These are phyloP conservation scores for Chesias legatella DNA, from an alignment of 2,888 invertebrate species.

Conservation along the genomic window DNA sequence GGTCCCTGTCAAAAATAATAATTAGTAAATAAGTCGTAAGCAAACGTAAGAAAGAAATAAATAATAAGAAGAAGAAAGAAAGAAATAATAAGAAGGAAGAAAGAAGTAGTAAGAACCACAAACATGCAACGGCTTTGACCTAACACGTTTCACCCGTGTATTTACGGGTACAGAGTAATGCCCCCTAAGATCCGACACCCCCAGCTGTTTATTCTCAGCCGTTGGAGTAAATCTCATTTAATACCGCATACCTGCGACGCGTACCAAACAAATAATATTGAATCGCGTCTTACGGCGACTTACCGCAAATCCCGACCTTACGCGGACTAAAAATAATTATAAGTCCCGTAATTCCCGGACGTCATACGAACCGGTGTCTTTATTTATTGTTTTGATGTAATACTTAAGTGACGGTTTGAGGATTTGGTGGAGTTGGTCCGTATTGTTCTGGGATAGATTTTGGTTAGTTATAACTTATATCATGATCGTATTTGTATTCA, in stretches of 20 bases:
- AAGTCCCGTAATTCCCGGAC: slow-evolving; percentile 50
- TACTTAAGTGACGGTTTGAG: slow-evolving; percentile 9
- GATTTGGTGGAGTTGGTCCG: slow-evolving; percentile 12
- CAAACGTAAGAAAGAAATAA: too few relatives aligned
- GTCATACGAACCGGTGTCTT: slow-evolving; percentile 42
- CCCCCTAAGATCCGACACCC: too few relatives aligned
- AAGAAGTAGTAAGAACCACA: too few relatives aligned
- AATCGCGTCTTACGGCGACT: slow-evolving; percentile 45
- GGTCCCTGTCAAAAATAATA: too few relatives aligned
- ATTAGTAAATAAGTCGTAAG: too few relatives aligned
- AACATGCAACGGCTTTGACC: too few relatives aligned
- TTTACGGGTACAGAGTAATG: too few relatives aligned
- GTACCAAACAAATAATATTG: slow-evolving; percentile 72
- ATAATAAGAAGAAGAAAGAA: too few relatives aligned
- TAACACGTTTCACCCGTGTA: too few relatives aligned
- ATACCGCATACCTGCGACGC: slow-evolving; percentile 53
- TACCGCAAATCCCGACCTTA: slow-evolving; percentile 71
- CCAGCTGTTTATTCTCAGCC: slow-evolving; percentile 6
- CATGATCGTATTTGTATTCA: background rate
- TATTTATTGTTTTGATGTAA: slow-evolving; percentile 43
- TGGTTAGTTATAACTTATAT: too few relatives aligned
- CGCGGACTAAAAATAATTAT: slow-evolving; percentile 63
- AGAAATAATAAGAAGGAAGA: too few relatives aligned
- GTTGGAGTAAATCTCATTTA: slow-evolving; percentile 38
- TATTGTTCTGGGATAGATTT: too few relatives aligned